phyloP scores from a whole-genome alignment of 1,140 invertebrate genomes.

The Dendrolimus kikuchii region DNA sequence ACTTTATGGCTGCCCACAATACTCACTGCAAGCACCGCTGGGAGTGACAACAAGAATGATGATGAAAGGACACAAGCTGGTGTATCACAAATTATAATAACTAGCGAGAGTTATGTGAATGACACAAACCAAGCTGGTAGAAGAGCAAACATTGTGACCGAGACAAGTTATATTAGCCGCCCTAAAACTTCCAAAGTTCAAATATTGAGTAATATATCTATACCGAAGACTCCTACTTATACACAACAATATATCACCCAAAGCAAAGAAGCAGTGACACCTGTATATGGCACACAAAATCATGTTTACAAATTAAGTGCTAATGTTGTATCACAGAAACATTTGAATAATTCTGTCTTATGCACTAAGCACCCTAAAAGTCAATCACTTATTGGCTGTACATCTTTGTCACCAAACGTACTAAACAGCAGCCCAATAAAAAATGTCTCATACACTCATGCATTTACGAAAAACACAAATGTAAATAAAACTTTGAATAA shows the following conservation, averaged over 20 bases:
- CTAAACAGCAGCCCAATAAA: conserved; percentile 56
- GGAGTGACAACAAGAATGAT: conserved; percentile 48
- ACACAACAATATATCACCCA: conserved; percentile 53
- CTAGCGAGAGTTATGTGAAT: conserved; percentile 60
- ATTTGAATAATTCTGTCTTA: conserved; percentile 54
- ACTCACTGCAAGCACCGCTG: conserved; percentile 45
- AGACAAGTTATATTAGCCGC: conserved; percentile 48
- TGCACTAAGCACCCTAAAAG: conserved; percentile 53
- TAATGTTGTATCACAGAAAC: conserved; percentile 50
- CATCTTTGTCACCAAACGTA: conserved; percentile 43
- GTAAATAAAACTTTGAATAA: conserved; percentile 49
- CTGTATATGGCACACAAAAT: conserved; percentile 57
- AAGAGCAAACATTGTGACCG: conserved; percentile 56
- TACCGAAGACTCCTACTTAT: conserved; percentile 58
- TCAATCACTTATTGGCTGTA: conserved; percentile 55
- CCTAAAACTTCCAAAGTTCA: conserved; percentile 62
- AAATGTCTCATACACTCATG: conserved; percentile 56
- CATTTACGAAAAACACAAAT: conserved; percentile 58
- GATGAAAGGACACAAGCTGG: conserved; percentile 47
- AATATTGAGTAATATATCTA: conserved; percentile 62
- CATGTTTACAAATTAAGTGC: conserved; percentile 60
- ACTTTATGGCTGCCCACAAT: conserved; percentile 64
- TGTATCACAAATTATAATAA: conserved; percentile 68
- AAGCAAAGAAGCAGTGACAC: conserved; percentile 43
- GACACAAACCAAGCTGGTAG: conserved; percentile 36